A percentile compares a stretch with the other conserved stretches of the same genome.
phyloP scores from a whole-genome alignment of 2,797 vertebrate species.

The Sebastiscus tertius region DNA sequence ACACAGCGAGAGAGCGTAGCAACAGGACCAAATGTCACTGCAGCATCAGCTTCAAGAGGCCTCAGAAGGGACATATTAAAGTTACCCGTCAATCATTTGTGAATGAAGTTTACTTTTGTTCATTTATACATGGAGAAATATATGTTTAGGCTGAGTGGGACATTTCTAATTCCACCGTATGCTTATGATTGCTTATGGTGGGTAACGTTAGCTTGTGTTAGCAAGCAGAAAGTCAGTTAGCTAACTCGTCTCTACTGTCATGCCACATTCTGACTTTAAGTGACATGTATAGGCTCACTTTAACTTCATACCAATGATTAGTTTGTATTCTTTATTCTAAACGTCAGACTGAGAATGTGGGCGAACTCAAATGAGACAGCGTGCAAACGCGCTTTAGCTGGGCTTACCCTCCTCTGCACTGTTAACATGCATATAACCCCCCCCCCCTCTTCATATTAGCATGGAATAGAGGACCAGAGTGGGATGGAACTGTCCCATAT shows the following conservation, averaged over 20 bases:
- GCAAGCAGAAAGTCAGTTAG: neutral
- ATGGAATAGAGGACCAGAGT: constrained; percentile 29
- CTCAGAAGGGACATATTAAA: neutral
- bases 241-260: too few species aligned
- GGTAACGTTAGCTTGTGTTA: neutral
- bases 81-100: too few species aligned
- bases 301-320: neutral
- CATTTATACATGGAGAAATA: too few species aligned
- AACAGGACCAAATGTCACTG: constrained; percentile 3
- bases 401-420: neutral
- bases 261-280: too few species aligned
- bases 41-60: neutral
- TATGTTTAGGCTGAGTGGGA: neutral
- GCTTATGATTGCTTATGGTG: neutral
- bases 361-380: neutral
- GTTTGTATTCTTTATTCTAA: neutral
- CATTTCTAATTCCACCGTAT: neutral
- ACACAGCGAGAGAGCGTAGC: neutral
- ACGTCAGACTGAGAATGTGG: neutral
- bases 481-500: constrained; percentile 66
- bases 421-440: constrained; percentile 15
- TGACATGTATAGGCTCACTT: neutral
- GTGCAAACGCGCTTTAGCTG: neutral
- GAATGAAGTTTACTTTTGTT: too few species aligned
- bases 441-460: constrained; percentile 17